Evolutionary conservation across 1,140 invertebrate genomes (phyloP), one percentile per base, ranked within the genome.

Genomic region (Hyles euphorbiae): DNA sequence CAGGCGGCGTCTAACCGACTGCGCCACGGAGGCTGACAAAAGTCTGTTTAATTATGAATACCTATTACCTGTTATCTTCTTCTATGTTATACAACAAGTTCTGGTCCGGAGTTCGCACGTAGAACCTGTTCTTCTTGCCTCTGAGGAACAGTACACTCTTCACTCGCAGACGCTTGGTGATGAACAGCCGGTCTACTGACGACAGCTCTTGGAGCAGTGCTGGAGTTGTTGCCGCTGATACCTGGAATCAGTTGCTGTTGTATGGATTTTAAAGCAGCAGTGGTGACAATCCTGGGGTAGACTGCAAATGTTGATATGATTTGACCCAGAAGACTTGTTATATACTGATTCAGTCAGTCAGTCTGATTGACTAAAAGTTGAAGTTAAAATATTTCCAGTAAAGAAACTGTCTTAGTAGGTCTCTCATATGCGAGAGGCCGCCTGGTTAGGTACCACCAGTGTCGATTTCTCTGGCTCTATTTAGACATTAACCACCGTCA

Each of bases 71-170:
- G 48, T 82, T 87, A 34, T 83, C 70, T 55, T 87, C 83, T 49
- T 80, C 74, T 3, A 84, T 63, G 0, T 81, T 78, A 52, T 80
- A 87, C 0, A 84, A 5, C 0, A 83, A 61, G 45, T 73, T 78
- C 34, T 73, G 67, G n/a, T 83, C 77, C 0, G 74, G 68, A 1
- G 77, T 76, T 45, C 68, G 72, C 6, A 87, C 70, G 53, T 65
- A 65, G 60, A 80, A 87, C 32, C 65, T 63, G 61, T 82, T 83
- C 63, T 74, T 83, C 64, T 82, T 83, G 9, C 81, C 79, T 34
- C 67, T 60, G 2, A 84, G 63, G 40, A 73, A 77, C 22, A 84
- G 40, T 2, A 78, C 72, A 34, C 63, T 72, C 49, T 70, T 82
- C 5, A 84, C 70, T 1, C 65, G 61, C 0, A 84, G 72, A 3